Evolutionary conservation across 2,113 vertebrate species (phyloP).

Genomic region (Ophiodon elongatus): DNA sequence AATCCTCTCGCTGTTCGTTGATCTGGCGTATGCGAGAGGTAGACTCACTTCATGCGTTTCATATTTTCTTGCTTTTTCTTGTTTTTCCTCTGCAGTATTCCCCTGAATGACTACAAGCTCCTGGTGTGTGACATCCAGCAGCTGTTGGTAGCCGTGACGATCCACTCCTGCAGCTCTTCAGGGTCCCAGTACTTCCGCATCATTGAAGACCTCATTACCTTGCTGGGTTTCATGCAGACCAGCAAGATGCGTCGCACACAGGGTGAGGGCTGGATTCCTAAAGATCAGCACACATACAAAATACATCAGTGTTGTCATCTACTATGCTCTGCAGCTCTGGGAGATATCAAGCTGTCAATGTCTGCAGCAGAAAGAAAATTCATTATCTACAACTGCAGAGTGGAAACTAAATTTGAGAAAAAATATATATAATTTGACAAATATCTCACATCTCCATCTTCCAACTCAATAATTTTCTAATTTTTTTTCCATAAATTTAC

Average conservation of each 20-base stretch:
- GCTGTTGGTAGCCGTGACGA: constrained; percentile 93
- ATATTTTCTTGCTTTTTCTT: constrained; percentile 33
- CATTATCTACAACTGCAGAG: constrained; percentile 44
- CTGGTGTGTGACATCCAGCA: constrained; percentile 96
- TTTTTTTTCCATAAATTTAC: constrained; percentile 33
- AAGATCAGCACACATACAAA: constrained; percentile 28
- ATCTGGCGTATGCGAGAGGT: not conserved
- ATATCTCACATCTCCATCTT: constrained; percentile 57
- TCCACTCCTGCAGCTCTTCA: constrained; percentile 97
- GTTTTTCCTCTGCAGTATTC: constrained; percentile 84
- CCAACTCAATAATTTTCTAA: constrained; percentile 33
- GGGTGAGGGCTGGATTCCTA: constrained; percentile 84
- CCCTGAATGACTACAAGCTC: constrained; percentile 92
- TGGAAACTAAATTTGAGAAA: constrained; percentile 42
- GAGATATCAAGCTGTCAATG: constrained; percentile 41
- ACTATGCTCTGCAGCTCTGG: constrained; percentile 22
- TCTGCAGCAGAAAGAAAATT: constrained; percentile 44
- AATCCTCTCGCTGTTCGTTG: constrained; percentile 53
- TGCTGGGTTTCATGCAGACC: constrained; percentile 95
- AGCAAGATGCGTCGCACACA: constrained; percentile 93
- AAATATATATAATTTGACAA: constrained; percentile 17
- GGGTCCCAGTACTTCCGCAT: constrained; percentile 98
- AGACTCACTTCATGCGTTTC: constrained; percentile 28
- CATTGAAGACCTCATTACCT: constrained; percentile 96
- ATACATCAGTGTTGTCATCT: constrained; percentile 44